Evolutionary conservation across 2,113 vertebrate genomes (phyloP).

Genomic region (Psophia crepitans): DNA sequence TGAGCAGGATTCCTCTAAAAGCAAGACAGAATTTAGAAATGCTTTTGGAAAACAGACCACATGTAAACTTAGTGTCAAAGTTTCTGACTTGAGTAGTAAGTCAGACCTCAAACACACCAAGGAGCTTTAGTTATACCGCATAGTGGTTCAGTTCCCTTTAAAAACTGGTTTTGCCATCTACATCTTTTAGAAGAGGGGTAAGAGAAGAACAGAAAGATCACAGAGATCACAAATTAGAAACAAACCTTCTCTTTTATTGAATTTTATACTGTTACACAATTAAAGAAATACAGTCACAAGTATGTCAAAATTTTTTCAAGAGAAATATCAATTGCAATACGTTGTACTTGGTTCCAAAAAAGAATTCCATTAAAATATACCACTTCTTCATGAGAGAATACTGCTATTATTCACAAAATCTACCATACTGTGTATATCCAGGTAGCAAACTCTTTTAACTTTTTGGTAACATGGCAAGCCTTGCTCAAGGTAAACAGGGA

Average conservation of each 20-base stretch:
- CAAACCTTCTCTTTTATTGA: slow-evolving; percentile 67
- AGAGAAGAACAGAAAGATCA: background rate
- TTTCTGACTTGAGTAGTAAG: background rate
- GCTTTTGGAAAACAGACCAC: background rate
- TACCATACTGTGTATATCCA: slow-evolving; percentile 54
- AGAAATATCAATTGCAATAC: slow-evolving; percentile 51
- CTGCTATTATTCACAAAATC: slow-evolving; percentile 65
- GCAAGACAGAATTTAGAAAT: background rate
- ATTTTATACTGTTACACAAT: slow-evolving; percentile 64
- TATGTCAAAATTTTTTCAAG: slow-evolving; percentile 60
- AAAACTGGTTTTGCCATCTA: background rate
- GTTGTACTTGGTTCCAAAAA: slow-evolving; percentile 65
- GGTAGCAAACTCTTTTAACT: slow-evolving; percentile 49
- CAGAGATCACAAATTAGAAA: slow-evolving; percentile 16
- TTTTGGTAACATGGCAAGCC: slow-evolving; percentile 46
- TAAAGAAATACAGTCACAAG: slow-evolving; percentile 68
- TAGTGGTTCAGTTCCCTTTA: background rate
- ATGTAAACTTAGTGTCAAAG: background rate
- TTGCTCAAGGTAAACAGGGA: slow-evolving; percentile 60
- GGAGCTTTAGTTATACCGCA: background rate
- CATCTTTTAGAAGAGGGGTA: background rate
- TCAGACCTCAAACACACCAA: background rate
- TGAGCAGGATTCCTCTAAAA: background rate
- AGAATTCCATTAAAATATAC: slow-evolving; percentile 66
- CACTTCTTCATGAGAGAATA: slow-evolving; percentile 65